A percentile compares a stretch with the other conserved stretches of the same genome.
Conservation (phyloP, 2,113 vertebrate species). For the Chrysochloris asiatica region DNA sequence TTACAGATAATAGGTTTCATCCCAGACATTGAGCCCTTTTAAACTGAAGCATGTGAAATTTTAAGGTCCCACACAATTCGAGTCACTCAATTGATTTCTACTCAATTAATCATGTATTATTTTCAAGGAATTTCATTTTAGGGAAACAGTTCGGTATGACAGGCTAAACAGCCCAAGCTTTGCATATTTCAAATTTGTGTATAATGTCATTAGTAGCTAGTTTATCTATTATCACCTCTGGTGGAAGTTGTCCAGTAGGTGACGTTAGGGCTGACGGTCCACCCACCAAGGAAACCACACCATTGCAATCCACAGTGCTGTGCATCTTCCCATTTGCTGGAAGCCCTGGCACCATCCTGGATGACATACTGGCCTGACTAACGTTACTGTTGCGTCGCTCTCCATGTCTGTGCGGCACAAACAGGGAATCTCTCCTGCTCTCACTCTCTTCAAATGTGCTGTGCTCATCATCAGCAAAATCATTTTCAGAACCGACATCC, state of each 20-base stretch:
- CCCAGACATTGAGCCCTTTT: constrained; percentile 12
- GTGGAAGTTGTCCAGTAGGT: constrained; percentile 88
- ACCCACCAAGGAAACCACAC: constrained; percentile 92
- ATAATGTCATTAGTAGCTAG: constrained; percentile 82
- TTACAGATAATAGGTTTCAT: background rate
- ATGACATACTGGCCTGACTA: constrained; percentile 92
- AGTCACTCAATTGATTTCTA: background rate
- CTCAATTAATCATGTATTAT: background rate
- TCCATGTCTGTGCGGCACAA: constrained; percentile 88
- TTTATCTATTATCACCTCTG: constrained; percentile 92
- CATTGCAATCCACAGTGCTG: constrained; percentile 95
- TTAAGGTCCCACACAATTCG: background rate
- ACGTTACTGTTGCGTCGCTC: constrained; percentile 91
- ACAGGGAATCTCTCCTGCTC: constrained; percentile 93
- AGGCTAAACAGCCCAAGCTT: constrained; percentile 46
- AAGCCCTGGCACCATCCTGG: constrained; percentile 87
- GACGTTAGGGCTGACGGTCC: constrained; percentile 90
- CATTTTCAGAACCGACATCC: constrained; percentile 94
- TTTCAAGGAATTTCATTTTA: constrained; percentile 48
- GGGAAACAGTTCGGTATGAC: no score
- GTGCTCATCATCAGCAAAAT: constrained; percentile 97
- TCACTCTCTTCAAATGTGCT: constrained; percentile 94
- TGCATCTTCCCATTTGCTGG: constrained; percentile 92
- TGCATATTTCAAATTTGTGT: constrained; percentile 79
- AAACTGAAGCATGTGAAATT: constrained; percentile 29